Evolutionary conservation across 2,113 vertebrate genomes (phyloP).

Genomic region (Empidonax traillii): DNA sequence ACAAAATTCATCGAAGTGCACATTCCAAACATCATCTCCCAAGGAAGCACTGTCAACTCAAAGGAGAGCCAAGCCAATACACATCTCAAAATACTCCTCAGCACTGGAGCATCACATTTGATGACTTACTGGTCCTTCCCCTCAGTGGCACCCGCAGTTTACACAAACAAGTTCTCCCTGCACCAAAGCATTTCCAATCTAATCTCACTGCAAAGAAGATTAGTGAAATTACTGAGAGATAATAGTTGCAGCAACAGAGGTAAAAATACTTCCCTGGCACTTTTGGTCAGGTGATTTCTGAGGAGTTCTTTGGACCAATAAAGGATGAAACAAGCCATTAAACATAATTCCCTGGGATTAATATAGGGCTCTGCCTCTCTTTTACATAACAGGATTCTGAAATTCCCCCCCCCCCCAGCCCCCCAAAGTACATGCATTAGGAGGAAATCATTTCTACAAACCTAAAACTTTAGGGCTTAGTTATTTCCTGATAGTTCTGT

Average conservation of each 20-base stretch:
- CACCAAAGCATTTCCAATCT: not conserved
- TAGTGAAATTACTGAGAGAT: slow-evolving; percentile 28
- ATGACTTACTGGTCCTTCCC: not conserved
- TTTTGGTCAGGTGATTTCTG: slow-evolving; percentile 5
- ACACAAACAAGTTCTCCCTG: not conserved
- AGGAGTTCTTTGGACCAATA: slow-evolving; percentile 51
- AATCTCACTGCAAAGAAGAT: slow-evolving; percentile 45
- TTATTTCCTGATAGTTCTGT: slow-evolving; percentile 55
- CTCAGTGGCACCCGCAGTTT: not conserved
- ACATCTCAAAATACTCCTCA: not conserved
- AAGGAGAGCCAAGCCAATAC: not conserved
- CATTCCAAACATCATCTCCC: not conserved
- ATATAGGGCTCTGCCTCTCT: not conserved
- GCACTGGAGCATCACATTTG: not conserved
- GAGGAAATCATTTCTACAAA: slow-evolving; percentile 44
- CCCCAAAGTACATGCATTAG: slow-evolving; percentile 33
- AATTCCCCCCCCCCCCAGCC: not conserved
- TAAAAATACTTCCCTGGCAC: slow-evolving; percentile 23
- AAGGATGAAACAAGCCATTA: slow-evolving; percentile 50
- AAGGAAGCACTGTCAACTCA: not conserved
- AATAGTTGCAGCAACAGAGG: not conserved
- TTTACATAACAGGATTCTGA: slow-evolving; percentile 55
- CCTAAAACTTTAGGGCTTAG: slow-evolving; percentile 60
- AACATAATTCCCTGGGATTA: slow-evolving; percentile 26
- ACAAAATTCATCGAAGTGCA: not conserved